Percentiles rank a stretch among this genome's conserved stretches.
Conservation (phyloP, 2,797 vertebrate species). For the Lophotriccus pileatus region DNA sequence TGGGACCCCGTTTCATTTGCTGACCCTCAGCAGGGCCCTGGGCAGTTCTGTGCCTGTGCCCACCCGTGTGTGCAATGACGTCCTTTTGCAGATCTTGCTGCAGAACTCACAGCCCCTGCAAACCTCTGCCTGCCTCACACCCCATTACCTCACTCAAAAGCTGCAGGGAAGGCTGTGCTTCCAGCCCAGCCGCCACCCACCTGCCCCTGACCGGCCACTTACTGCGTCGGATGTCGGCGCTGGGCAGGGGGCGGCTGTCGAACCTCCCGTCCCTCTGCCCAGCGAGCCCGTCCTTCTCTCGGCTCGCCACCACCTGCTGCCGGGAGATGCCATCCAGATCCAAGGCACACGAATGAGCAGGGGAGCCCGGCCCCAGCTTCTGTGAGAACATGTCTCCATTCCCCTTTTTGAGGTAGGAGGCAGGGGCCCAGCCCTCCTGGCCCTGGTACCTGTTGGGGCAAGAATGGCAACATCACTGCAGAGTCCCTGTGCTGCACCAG, state of each 20-base stretch:
- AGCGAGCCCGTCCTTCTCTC: constrained; percentile 78
- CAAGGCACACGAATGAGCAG: constrained; percentile 81
- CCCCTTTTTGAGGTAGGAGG: constrained; percentile 92
- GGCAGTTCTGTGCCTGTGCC: background rate
- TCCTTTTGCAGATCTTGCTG: background rate
- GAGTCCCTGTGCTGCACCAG: fast-evolving
- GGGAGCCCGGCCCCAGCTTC: constrained; percentile 81
- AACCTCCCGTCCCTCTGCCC: constrained; percentile 64
- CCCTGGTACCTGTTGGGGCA: constrained; percentile 85
- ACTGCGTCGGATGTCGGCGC: constrained; percentile 77
- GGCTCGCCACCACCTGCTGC: constrained; percentile 72
- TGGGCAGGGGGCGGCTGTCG: constrained; percentile 52
- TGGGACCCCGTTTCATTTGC: too few relatives aligned
- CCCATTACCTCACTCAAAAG: fast-evolving
- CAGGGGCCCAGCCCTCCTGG: constrained; percentile 96
- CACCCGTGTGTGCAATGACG: background rate
- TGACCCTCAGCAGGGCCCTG: background rate
- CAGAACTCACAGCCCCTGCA: background rate
- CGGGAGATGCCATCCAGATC: constrained; percentile 87
- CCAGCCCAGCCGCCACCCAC: background rate
- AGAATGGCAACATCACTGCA: background rate
- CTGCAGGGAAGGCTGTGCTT: background rate
- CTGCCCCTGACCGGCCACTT: constrained; percentile 37
- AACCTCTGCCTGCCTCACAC: background rate
- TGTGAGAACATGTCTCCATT: constrained; percentile 81